Conservation (phyloP, 1,140 invertebrate genomes). For the Apolygus lucorum region DNA sequence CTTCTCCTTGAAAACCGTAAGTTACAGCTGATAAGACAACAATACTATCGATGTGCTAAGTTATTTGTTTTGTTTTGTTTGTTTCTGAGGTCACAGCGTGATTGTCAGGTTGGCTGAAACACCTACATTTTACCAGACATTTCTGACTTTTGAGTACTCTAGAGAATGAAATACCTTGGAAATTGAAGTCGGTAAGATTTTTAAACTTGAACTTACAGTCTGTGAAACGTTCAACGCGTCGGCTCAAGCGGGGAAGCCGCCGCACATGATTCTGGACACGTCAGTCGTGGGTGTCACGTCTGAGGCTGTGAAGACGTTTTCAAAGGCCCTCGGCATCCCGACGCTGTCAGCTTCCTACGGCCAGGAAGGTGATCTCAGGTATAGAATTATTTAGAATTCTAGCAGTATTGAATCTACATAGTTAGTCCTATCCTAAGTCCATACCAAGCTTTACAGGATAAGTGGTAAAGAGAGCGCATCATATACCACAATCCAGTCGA, state of each 20-base stretch:
- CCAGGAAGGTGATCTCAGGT: constrained; percentile 63
- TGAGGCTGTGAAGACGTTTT: constrained; percentile 74
- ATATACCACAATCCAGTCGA: too few relatives aligned
- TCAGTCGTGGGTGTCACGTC: constrained; percentile 65
- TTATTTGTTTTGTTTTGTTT: not conserved
- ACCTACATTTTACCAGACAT: not conserved
- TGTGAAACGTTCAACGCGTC: constrained; percentile 58
- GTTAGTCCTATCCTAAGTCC: too few relatives aligned
- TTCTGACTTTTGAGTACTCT: not conserved
- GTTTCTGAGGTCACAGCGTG: not conserved
- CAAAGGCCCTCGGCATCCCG: constrained; percentile 64
- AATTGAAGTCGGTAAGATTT: not conserved
- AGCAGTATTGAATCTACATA: too few relatives aligned
- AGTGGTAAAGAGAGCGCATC: too few relatives aligned
- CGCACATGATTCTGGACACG: constrained; percentile 69
- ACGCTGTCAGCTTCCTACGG: constrained; percentile 76
- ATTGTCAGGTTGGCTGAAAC: not conserved
- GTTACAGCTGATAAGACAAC: too few relatives aligned
- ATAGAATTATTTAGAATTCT: too few relatives aligned
- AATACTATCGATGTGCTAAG: too few relatives aligned
- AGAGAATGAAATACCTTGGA: not conserved
- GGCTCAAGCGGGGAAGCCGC: constrained; percentile 49
- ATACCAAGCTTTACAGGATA: too few relatives aligned
- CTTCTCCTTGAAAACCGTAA: constrained; percentile 54
- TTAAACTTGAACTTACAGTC: constrained; percentile 41